Base-by-base conservation (phyloP, 2,888 invertebrate genomes). In the Ophioninae sp. region DNA sequence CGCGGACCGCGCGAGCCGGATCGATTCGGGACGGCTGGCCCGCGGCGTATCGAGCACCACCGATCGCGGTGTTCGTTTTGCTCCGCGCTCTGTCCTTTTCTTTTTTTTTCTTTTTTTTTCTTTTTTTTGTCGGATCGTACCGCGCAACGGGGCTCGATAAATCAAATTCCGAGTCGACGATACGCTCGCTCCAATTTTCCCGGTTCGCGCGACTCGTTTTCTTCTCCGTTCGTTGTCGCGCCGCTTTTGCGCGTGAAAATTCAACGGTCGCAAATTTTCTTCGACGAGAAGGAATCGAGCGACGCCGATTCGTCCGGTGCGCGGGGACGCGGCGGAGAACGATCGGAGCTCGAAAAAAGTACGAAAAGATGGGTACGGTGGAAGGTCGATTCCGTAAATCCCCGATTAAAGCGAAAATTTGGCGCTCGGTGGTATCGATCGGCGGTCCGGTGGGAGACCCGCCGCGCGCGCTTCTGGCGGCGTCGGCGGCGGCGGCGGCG, bases 341-440 rank as follows among this genome's bases (percentile, higher is more conserved):
- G 23, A 50, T 30, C 50, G 8, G n/a, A 23, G 39, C 23, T 50
- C 17, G 50, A 50, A 50, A 50, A 68, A 44, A 68, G 50, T 50
- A n/a, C 21, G n/a, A n/a, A 65, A 39, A 50, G 17, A 50, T 5
- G 23, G 30, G 8, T 57, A 70, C 57, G 37, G 57, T 56, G n/a
- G 37, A 69, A 37, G 3, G 20, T 23, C 21, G 17, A 6, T 70
- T 57, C 20, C 6, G 37, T 7, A 30, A n/a, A 57, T 7, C 23
- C 0, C 1, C n/a, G 50, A 44, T 68, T 44, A 6, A 7, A 17
- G 10, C n/a, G 23, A 68, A 13, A 21, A 20, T 10, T 23, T 69
- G 30, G 10, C 13, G 17, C 23, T 41, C 21, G 68, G 17, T 13
- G 17, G 13, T 68, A 68, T 68, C 70, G 57, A 57, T 70, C 56